phyloP scores from a whole-genome alignment of 1,140 invertebrate genomes.

The Berghia stephanieae region DNA sequence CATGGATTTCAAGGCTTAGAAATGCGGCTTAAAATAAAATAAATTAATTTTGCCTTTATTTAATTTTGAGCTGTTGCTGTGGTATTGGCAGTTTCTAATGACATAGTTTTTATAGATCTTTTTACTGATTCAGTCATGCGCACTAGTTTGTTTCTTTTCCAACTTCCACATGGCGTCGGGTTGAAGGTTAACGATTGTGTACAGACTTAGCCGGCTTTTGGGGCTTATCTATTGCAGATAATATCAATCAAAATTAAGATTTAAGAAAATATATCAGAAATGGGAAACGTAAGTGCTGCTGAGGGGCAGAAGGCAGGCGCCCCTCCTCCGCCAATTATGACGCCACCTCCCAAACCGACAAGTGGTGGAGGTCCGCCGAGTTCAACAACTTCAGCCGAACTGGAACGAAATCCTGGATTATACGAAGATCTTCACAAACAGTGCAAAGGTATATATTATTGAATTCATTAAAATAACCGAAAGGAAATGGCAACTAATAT shows the following conservation, averaged over 20 bases:
- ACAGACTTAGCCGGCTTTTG: no score
- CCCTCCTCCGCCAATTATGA: constrained; percentile 29
- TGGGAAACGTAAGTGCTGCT: constrained; percentile 71
- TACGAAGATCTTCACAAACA: constrained; percentile 97
- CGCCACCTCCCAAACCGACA: constrained; percentile 51
- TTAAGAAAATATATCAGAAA: constrained; percentile 18
- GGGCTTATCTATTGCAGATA: no score
- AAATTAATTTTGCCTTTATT: no score
- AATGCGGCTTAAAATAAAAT: no score
- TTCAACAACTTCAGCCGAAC: constrained; percentile 60
- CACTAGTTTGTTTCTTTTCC: no score
- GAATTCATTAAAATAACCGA: neutral
- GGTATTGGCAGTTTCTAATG: no score
- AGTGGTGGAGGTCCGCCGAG: constrained; percentile 26
- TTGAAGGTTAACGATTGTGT: constrained; percentile 31
- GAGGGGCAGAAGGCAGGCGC: constrained; percentile 52
- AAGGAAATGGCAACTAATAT: no score
- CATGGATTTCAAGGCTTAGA: no score
- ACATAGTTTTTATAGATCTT: no score
- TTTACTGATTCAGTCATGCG: no score
- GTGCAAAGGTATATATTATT: constrained; percentile 82
- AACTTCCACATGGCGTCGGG: constrained; percentile 28
- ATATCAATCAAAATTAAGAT: constrained; percentile 11
- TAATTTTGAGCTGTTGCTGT: no score
- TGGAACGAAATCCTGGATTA: constrained; percentile 85